phyloP scores from a whole-genome alignment of 2,113 vertebrate genomes.

The Amia ocellicauda region DNA sequence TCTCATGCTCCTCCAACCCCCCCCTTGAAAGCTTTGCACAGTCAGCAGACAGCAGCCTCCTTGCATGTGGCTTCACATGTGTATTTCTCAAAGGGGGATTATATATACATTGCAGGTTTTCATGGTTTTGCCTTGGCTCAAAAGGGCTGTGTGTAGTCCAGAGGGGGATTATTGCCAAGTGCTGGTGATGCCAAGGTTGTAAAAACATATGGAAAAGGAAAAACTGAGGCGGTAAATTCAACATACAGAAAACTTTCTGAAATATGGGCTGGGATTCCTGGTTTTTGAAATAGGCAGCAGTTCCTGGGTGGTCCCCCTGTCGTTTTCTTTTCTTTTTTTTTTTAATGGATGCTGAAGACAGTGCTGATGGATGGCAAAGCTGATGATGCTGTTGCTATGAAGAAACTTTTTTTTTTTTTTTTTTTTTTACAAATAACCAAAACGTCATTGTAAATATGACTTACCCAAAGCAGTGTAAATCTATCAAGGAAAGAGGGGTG shows the following conservation, averaged over 20 bases:
- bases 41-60: not conserved
- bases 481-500: too few relatives aligned
- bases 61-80: not conserved
- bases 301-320: slow-evolving; percentile 16
- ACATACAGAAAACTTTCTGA: not conserved
- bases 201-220: slow-evolving; percentile 13
- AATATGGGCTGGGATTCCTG: not conserved
- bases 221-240: slow-evolving; percentile 18
- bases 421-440: too few relatives aligned
- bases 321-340: too few relatives aligned
- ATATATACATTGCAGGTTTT: not conserved
- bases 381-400: not conserved
- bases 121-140: not conserved
- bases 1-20: not conserved
- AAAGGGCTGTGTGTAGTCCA: not conserved
- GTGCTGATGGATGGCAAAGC: not conserved
- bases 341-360: too few relatives aligned
- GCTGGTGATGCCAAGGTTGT: slow-evolving; percentile 5
- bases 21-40: not conserved
- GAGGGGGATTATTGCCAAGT: slow-evolving; percentile 3
- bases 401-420: too few relatives aligned
- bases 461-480: too few relatives aligned
- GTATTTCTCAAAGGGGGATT: not conserved
- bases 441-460: too few relatives aligned
- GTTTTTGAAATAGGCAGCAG: not conserved